Evolutionary conservation across 2,888 invertebrate genomes (phyloP), one percentile per base, ranked within the genome.

Genomic region (Drosophila acutilabella): DNA sequence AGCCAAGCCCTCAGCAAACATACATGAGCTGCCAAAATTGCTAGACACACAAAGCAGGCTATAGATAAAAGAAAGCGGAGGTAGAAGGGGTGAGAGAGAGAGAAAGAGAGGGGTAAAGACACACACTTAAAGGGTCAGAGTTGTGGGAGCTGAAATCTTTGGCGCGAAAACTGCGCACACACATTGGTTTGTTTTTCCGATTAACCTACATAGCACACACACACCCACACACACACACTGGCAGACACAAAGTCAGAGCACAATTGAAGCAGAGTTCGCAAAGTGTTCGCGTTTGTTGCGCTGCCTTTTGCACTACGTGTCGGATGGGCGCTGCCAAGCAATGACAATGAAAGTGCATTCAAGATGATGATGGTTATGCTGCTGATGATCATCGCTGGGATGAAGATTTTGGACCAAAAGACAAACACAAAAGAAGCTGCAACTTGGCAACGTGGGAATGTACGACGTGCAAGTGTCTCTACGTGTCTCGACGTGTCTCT

Each of bases 141-240:
- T 57, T 57, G 74, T 61, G 77, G 71, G 64, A 79, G 81, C 71
- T 81, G 80, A 74, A 81, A 74, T 74, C 80, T 51, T 70, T 69
- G 77, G 66, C 72, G 68, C 58, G 68, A 77, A 79, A 66, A 54
- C 56, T 66, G 74, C 66, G 50, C 69, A 64, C 52, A 66, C 65
- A 74, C 44, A 61, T 36, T 56, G 56, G 45, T 58, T 75, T 75
- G 60, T 64, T 42, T 67, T 64, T 51, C 71, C 71, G 74, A 75
- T 75, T 75, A 75, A 75, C 75, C 75, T 56, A 75, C 67, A 75
- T 76, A 50, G 42, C 44, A 26, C 23, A 65, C 23, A 36, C 50
- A 26, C 61, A 4, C 10, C 0, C 41, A 42, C 53, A 42, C 38
- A 47, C 18, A 16, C 18, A 42, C 60, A 60, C 53, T 30, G 1